Base-by-base conservation (phyloP, 1,140 invertebrate genomes). In the Alviniconcha marisindica region DNA sequence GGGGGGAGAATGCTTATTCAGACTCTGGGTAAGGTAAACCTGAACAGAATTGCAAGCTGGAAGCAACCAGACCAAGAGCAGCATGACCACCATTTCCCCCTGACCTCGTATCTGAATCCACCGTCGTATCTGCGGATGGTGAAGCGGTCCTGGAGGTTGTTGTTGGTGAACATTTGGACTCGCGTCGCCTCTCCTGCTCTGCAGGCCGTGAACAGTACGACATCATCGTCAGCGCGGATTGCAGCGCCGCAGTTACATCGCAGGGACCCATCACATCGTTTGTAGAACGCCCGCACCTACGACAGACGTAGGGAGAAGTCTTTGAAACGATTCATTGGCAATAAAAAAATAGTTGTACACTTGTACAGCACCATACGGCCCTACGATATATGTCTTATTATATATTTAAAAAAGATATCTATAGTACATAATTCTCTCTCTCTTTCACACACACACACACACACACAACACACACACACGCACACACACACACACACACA, bases 161-260 rank as follows among this genome's bases (percentile, higher is more conserved):
- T 84, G 77, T 85, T 86, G 10, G 21, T 44, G 71, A 86, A 90
- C n/a, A 89, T 15, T 31, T 85, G 48, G 24, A 85, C 81, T 74
- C 56, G 79, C 0, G 88, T 78, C 2, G 66, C 85, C 36, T 87
- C 77, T 10, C 83, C 82, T 14, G 78, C 48, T 36, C 54, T 36
- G 40, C 84, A 83, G 0, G 73, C 84, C 24, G 42, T 82, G 21
- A 92, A 81, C 38, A 88, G 83, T 12, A 91, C 85, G 28, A 91
- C 91, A 81, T 91, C 89, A 82, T 90, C 88, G 10, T 83, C 87
- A 0, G 87, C 85, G 24, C 79, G 84, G 4, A 90, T 88, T 10
- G 89, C 88, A 1, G 90, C 88, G 24, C 85, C 90, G 83, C 91
- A 92, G 76, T 86, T 90, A 85, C 91, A 92, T 28, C 87, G 44